Conservation (phyloP, 2,888 invertebrate species). For the Oligia fasciuncula region DNA sequence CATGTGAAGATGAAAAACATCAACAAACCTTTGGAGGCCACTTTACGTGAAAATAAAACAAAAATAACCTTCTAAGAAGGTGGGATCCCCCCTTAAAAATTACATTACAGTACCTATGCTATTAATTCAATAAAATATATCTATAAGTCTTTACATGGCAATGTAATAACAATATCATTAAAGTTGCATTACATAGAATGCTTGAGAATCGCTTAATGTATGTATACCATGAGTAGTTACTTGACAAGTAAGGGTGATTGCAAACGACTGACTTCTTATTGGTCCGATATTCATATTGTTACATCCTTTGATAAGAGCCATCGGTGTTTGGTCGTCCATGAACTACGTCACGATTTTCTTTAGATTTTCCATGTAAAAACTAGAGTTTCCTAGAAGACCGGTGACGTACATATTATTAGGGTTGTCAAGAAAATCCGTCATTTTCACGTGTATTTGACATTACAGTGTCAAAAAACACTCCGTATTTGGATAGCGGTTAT, state of each 20-base stretch:
- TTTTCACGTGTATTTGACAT: neutral
- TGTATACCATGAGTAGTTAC: neutral
- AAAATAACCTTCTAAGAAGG: neutral
- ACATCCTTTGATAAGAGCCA: neutral
- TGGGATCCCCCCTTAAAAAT: neutral
- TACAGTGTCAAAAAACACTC: neutral
- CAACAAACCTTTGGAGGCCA: neutral
- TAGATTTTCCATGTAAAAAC: neutral
- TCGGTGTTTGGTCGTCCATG: neutral
- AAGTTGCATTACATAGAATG: neutral
- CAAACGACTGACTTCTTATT: neutral
- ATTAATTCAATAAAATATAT: neutral
- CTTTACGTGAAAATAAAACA: neutral
- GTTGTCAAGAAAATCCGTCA: neutral
- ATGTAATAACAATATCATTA: constrained; percentile 2
- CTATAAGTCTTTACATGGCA: constrained; percentile 29
- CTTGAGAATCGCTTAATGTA: constrained; percentile 6
- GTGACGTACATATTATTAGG: neutral
- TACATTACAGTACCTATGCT: neutral
- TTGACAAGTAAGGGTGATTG: neutral
- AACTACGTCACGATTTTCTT: neutral
- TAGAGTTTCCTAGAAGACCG: neutral
- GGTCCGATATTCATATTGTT: neutral
- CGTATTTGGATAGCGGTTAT: neutral
- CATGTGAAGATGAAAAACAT: neutral